A percentile compares a stretch with the other conserved stretches of the same genome.
Conservation (phyloP, 1,140 invertebrate species). For the Leptinotarsa lineolata region DNA sequence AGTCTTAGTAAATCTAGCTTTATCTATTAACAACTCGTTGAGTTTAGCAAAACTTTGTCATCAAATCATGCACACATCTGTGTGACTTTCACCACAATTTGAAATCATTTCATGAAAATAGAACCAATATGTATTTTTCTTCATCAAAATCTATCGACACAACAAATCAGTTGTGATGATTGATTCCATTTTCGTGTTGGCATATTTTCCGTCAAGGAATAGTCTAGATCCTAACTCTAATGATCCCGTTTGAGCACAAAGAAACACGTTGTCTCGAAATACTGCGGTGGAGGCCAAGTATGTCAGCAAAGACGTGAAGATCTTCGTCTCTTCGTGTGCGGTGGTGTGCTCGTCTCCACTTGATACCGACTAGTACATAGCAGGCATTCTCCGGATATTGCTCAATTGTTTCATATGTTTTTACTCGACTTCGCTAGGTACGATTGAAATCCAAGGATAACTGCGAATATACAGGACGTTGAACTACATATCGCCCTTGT, state of each 20-base stretch:
- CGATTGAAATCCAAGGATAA: not conserved
- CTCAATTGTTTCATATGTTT: slow-evolving; percentile 31
- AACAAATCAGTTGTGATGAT: too few relatives aligned
- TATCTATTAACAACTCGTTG: too few relatives aligned
- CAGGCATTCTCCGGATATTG: slow-evolving; percentile 36
- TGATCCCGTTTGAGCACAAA: not conserved
- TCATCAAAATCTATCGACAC: too few relatives aligned
- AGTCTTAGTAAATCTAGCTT: too few relatives aligned
- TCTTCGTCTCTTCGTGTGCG: slow-evolving; percentile 35
- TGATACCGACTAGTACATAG: slow-evolving; percentile 35
- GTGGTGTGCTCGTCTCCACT: slow-evolving; percentile 19
- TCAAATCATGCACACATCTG: too few relatives aligned
- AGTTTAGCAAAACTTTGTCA: too few relatives aligned
- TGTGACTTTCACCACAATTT: too few relatives aligned
- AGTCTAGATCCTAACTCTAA: not conserved
- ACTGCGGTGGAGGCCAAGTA: slow-evolving; percentile 37
- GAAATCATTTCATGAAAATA: too few relatives aligned
- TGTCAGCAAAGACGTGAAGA: slow-evolving; percentile 33
- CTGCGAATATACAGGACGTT: slow-evolving; percentile 4
- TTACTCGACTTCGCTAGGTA: not conserved
- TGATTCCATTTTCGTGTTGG: too few relatives aligned
- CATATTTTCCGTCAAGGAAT: not conserved
- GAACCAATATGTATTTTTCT: too few relatives aligned
- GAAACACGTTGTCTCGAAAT: not conserved
- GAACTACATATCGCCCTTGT: too few relatives aligned